Evolutionary conservation across 1,140 invertebrate genomes (phyloP).

Genomic region (Pogonomyrmex barbatus): DNA sequence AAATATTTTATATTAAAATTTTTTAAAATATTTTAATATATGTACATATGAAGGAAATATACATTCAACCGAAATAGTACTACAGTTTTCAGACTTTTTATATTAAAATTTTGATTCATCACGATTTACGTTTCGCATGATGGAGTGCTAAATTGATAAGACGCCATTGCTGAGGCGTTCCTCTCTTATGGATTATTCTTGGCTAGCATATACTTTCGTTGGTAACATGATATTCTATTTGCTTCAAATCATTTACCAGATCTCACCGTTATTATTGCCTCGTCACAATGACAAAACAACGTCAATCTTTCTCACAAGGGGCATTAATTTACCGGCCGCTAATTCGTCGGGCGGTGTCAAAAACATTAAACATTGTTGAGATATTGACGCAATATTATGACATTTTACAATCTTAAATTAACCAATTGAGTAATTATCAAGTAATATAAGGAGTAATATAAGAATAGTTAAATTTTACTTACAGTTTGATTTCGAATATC

Average conservation of each 20-base stretch:
- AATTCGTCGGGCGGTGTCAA: background rate
- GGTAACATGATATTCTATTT: background rate
- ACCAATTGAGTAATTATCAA: background rate
- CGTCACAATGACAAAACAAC: background rate
- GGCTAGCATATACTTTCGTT: background rate
- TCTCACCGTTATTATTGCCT: background rate
- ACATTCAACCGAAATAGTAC: too few species aligned
- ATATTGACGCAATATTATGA: background rate
- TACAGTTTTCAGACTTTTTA: too few species aligned
- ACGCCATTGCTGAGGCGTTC: background rate
- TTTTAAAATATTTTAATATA: too few species aligned
- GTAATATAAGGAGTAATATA: background rate
- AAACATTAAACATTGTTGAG: background rate
- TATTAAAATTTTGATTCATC: too few species aligned
- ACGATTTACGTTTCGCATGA: too few species aligned
- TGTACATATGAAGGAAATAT: too few species aligned
- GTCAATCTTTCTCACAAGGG: background rate
- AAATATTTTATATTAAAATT: too few species aligned
- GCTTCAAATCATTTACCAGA: background rate
- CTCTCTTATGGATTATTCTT: background rate
- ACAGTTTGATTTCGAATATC: background rate
- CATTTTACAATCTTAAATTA: background rate
- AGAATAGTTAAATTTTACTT: background rate
- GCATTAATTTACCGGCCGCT: background rate
- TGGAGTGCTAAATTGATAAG: background rate